These are phyloP conservation scores for Lordiphosa clarofinis DNA, from an alignment of 1,140 invertebrate species.

Conservation along the genomic window DNA sequence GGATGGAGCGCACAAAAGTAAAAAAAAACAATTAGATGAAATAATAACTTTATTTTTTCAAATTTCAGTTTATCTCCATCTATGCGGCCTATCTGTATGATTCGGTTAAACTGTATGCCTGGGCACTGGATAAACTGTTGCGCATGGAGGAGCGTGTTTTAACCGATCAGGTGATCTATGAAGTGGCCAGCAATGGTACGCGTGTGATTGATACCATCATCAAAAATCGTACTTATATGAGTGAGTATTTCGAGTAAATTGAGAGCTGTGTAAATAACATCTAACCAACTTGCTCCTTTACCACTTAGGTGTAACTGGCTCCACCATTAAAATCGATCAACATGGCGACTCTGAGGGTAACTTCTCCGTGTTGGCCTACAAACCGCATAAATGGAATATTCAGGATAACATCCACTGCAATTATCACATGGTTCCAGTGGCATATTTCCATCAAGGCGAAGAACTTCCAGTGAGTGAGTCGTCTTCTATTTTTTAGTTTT, in stretches of 20 bases:
- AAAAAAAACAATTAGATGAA: no score
- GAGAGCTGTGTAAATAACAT: no score
- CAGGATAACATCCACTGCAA: constrained; percentile 84
- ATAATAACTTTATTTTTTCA: no score
- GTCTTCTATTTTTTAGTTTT: constrained; percentile 55
- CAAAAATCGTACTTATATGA: constrained; percentile 87
- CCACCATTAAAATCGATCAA: constrained; percentile 92
- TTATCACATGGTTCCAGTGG: constrained; percentile 89
- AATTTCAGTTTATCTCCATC: constrained; percentile 91
- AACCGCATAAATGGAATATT: constrained; percentile 81
- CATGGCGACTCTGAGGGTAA: constrained; percentile 98
- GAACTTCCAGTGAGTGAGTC: constrained; percentile 88
- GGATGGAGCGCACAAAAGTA: no score
- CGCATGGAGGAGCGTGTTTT: constrained; percentile 82
- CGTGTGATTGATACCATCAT: constrained; percentile 90
- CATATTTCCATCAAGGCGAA: constrained; percentile 87
- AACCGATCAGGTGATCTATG: constrained; percentile 84
- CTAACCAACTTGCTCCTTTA: no score
- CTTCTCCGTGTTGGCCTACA: constrained; percentile 94
- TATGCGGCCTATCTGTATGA: constrained; percentile 98
- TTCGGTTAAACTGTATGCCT: constrained; percentile 94
- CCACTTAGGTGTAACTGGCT: constrained; percentile 91
- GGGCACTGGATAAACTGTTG: constrained; percentile 89
- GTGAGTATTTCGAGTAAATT: constrained; percentile 81
- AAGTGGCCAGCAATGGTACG: constrained; percentile 88